Evolutionary conservation across 1,140 invertebrate species (phyloP).

Genomic region (Homalodisca vitripennis): DNA sequence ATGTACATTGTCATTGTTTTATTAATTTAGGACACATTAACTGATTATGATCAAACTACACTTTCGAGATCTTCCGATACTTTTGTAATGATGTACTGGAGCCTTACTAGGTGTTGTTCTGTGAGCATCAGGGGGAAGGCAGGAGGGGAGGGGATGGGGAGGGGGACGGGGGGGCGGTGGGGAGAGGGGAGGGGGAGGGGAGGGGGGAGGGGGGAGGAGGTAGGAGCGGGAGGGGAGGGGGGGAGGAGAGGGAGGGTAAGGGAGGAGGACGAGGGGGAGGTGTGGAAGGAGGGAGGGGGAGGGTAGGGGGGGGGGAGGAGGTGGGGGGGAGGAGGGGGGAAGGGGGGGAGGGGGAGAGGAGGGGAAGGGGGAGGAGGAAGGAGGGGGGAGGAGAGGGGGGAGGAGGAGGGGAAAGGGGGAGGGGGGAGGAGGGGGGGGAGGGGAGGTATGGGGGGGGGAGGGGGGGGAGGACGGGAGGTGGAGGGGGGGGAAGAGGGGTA

Average conservation of each 20-base stretch:
- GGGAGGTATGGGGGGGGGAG: not conserved
- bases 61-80: no score
- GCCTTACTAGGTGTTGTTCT: no score
- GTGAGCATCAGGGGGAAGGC: not conserved
- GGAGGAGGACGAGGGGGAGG: not conserved
- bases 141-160: not conserved
- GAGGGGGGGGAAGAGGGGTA: not conserved
- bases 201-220: not conserved
- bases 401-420: not conserved
- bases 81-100: no score
- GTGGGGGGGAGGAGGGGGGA: not conserved
- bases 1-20: no score
- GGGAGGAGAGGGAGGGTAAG: not conserved
- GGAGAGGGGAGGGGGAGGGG: not conserved
- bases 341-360: not conserved
- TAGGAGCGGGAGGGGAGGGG: not conserved
- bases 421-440: slow-evolving; percentile 28
- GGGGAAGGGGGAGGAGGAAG: not conserved
- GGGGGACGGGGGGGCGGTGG: not conserved
- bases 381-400: not conserved
- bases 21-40: no score
- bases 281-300: not conserved
- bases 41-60: no score
- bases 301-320: not conserved
- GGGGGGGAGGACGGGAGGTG: not conserved